phyloP scores from a whole-genome alignment of 2,113 vertebrate genomes.

The Prolemur simus region DNA sequence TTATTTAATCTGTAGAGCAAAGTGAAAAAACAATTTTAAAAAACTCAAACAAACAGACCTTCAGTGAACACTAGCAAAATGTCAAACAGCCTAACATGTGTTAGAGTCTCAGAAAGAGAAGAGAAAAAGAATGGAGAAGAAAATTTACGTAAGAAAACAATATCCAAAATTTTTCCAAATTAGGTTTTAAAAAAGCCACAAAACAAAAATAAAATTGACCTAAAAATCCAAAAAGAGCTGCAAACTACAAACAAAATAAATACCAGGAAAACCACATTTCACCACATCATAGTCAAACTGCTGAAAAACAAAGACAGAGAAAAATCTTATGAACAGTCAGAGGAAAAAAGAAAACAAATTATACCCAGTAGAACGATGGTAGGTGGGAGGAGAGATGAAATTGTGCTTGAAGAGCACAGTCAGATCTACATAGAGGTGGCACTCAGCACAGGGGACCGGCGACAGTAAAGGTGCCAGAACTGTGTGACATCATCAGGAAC shows the following conservation, averaged over 20 bases:
- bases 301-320: background rate
- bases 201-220: background rate
- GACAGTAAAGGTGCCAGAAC: background rate
- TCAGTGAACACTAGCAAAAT: background rate
- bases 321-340: background rate
- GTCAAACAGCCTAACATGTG: background rate
- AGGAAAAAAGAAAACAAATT: background rate
- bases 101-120: background rate
- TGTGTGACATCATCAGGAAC: background rate
- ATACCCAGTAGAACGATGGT: background rate
- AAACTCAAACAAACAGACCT: background rate
- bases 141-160: background rate
- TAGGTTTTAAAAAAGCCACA: background rate
- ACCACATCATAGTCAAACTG: background rate
- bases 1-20: background rate
- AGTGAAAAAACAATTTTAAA: background rate
- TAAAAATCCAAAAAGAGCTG: background rate
- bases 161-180: background rate
- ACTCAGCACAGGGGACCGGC: background rate
- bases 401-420: background rate
- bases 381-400: background rate
- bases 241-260: background rate
- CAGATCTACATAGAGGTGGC: background rate
- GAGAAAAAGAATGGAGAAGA: background rate
- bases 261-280: constrained; percentile 24